Percentiles rank a stretch among this genome's conserved stretches.
Conservation (phyloP, 2,797 vertebrate genomes). For the Tragopan temminckii region DNA sequence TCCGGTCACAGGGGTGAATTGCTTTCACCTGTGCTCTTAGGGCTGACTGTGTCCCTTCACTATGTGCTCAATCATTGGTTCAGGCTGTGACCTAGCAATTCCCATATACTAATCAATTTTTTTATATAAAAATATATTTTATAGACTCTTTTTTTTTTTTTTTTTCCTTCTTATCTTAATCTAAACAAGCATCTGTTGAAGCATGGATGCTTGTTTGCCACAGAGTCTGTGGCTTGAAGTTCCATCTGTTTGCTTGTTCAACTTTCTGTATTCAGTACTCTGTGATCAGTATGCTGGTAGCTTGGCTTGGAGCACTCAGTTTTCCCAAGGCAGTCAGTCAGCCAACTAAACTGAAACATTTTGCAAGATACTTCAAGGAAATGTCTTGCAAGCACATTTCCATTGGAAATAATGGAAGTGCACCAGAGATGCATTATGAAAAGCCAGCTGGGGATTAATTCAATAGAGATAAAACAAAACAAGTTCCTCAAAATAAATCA, state of each 20-base stretch:
- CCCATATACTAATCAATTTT: background rate
- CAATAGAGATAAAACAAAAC: background rate
- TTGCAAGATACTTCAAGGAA: background rate
- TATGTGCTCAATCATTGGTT: too few species aligned
- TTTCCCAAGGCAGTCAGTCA: background rate
- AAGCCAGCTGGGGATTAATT: background rate
- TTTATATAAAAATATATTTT: too few species aligned
- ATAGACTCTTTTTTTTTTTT: background rate
- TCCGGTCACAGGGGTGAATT: too few species aligned
- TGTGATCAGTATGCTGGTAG: background rate
- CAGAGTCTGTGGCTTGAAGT: background rate
- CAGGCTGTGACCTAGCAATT: too few species aligned
- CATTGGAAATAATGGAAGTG: background rate
- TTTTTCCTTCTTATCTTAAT: background rate
- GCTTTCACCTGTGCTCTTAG: too few species aligned
- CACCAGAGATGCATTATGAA: background rate
- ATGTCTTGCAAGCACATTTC: background rate
- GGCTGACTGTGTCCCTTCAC: too few species aligned
- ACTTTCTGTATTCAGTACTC: background rate
- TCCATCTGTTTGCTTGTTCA: background rate
- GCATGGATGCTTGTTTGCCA: background rate
- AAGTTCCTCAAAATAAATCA: background rate
- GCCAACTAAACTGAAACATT: background rate
- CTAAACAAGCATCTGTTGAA: background rate
- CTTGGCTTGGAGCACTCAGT: background rate